Percentiles rank a stretch among this genome's conserved stretches.
phyloP scores from a whole-genome alignment of 2,113 vertebrate species.

The Lophius piscatorius region DNA sequence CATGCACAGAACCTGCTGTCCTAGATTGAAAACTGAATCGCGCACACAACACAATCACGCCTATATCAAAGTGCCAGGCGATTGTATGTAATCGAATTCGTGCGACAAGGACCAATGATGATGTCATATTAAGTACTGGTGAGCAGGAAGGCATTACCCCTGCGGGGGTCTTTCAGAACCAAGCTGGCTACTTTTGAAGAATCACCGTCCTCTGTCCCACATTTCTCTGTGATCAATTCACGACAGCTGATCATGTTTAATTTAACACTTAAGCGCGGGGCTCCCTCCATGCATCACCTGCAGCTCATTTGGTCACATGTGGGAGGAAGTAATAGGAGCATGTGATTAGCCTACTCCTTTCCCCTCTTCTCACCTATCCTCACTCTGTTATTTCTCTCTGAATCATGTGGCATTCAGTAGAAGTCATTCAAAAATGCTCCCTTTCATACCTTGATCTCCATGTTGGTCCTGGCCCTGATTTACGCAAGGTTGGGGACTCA shows the following conservation, averaged over 20 bases:
- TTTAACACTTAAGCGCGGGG: conserved; percentile 64
- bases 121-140: conserved; percentile 60
- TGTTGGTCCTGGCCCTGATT: background rate
- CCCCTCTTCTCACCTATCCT: background rate
- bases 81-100: conserved; percentile 58
- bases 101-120: conserved; percentile 65
- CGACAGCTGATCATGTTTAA: conserved; percentile 72
- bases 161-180: conserved; percentile 53
- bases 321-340: conserved; percentile 8
- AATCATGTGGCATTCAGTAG: conserved; percentile 12
- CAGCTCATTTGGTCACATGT: conserved; percentile 52
- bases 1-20: conserved; percentile 26
- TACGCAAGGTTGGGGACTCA: conserved; percentile 13
- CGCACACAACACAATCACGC: conserved; percentile 39
- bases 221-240: conserved; percentile 67
- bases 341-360: conserved; percentile 37
- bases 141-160: conserved; percentile 33
- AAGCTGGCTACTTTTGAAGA: conserved; percentile 48
- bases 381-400: conserved; percentile 1
- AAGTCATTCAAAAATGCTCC: conserved; percentile 18
- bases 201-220: conserved; percentile 59
- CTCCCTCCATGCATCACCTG: conserved; percentile 26
- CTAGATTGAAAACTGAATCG: conserved; percentile 23
- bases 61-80: conserved; percentile 31
- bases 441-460: conserved; percentile 4